phyloP scores from a whole-genome alignment of 2,888 invertebrate genomes.

The Hirtodrosophila trivittata region DNA sequence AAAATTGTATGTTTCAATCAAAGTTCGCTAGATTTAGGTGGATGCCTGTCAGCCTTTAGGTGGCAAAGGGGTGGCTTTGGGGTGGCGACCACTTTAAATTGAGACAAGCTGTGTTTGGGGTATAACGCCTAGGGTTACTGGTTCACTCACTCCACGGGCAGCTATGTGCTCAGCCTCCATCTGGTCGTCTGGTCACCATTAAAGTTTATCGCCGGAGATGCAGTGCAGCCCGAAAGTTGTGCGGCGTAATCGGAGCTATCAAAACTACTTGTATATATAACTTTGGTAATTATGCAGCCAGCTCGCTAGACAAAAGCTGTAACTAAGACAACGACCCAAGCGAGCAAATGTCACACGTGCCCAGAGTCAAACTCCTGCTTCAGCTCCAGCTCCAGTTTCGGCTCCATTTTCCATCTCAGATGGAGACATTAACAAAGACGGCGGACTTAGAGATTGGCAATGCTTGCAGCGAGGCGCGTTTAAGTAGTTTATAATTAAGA shows the following conservation, averaged over 20 bases:
- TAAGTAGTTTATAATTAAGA: conserved; percentile 82
- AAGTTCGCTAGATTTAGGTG: conserved; percentile 63
- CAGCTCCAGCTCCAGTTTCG: conserved; percentile 7
- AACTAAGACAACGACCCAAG: conserved; percentile 38
- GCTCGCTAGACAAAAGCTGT: conserved; percentile 27
- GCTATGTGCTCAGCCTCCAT: no score
- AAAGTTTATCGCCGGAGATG: no score
- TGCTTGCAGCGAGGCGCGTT: conserved; percentile 65
- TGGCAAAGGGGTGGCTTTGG: conserved; percentile 29
- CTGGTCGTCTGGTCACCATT: no score
- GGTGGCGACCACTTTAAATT: no score
- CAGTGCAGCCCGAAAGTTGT: no score
- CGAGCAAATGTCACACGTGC: conserved; percentile 75
- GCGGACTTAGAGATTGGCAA: conserved; percentile 66
- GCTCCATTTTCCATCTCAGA: conserved; percentile 15
- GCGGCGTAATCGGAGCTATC: conserved; percentile 72
- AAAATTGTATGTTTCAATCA: conserved; percentile 79
- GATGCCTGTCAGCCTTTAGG: not conserved
- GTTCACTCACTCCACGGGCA: no score
- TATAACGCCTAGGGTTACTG: no score
- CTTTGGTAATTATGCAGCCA: conserved; percentile 67
- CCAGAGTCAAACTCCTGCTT: no score
- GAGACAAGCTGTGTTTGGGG: no score
- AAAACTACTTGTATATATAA: conserved; percentile 57
- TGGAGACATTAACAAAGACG: conserved; percentile 17